These are phyloP conservation scores for Cephus rjabovi DNA, from an alignment of 2,888 invertebrate genomes.

Conservation along the genomic window DNA sequence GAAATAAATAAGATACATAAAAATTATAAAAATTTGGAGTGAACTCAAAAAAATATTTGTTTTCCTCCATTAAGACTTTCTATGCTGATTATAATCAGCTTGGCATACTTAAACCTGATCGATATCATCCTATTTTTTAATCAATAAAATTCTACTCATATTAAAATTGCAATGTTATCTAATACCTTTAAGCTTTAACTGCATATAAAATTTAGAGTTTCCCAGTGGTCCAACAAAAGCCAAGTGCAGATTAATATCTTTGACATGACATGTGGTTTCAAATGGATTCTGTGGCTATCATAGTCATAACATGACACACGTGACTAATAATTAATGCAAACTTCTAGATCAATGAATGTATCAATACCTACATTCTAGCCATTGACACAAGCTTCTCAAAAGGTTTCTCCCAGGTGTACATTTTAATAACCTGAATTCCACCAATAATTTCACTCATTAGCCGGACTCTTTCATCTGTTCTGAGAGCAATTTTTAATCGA, in stretches of 20 bases:
- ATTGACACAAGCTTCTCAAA: conserved; percentile 77
- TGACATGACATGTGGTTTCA: neutral
- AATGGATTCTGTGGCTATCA: neutral
- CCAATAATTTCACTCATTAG: conserved; percentile 84
- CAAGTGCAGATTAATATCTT: neutral
- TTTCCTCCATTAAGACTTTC: no score
- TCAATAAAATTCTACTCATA: neutral
- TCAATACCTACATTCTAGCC: conserved; percentile 73
- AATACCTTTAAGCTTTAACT: neutral
- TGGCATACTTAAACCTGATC: no score
- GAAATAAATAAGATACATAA: conserved; percentile 11
- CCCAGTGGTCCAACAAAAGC: neutral
- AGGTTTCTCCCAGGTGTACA: conserved; percentile 88
- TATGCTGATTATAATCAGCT: no score
- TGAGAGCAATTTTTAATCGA: conserved; percentile 66
- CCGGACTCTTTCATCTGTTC: conserved; percentile 79
- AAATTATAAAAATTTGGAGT: neutral
- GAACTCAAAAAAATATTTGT: no score
- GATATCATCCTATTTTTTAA: no score
- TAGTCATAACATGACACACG: neutral
- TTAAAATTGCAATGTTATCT: neutral
- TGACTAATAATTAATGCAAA: neutral
- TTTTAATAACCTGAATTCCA: conserved; percentile 86
- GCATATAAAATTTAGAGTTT: neutral
- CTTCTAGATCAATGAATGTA: neutral